Base-by-base conservation (phyloP, 2,888 invertebrate species). In the Pherbina coryleti region DNA sequence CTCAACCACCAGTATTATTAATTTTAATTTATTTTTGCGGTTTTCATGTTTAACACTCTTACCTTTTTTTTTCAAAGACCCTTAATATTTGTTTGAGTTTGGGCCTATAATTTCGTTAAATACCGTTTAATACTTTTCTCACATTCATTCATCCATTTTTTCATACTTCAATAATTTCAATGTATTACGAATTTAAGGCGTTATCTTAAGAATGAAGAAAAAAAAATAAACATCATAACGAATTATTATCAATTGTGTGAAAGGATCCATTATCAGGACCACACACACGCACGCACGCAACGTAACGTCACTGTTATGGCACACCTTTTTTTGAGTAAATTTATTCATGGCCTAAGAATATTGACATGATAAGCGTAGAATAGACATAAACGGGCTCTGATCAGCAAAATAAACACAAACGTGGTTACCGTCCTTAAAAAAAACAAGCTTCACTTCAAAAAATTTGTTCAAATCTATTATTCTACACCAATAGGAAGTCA, bases 41-140 rank as follows among this genome's bases (percentile, higher is more conserved):
- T 70, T 55, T 70, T 28, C 19, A 11, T 11, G 17, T 53, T 55
- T 31, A n/a, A 31, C 53, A 55, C 34, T 53, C 7, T 22, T 1
- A 44, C 22, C 14, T 67, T 67, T 44, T 67, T 19, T 49, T 19
- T 37, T 25, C n/a, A 9, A 14, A 4, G 11, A 53, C 2, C 9
- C 34, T 31, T 1, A 25, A 25, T 31, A 51, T 14, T 11, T 25
- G 53, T 31, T 70, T 31, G 70, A 70, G 67, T 67, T n/a, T 25
- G 28, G 17, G 64, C n/a, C 11, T n/a, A 31, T 28, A 22, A n/a
- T 14, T 53, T 70, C 7, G 25, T n/a, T 55, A n/a, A 17, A n/a
- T n/a, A 28, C 5, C 51, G 69, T 70, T 53, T 55, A 70, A 70
- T 34, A 70, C 70, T 53, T 69, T 69, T 69, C 69, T 69, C 69